Evolutionary conservation across 2,888 invertebrate species (phyloP).

Genomic region (Lymantria dispar): DNA sequence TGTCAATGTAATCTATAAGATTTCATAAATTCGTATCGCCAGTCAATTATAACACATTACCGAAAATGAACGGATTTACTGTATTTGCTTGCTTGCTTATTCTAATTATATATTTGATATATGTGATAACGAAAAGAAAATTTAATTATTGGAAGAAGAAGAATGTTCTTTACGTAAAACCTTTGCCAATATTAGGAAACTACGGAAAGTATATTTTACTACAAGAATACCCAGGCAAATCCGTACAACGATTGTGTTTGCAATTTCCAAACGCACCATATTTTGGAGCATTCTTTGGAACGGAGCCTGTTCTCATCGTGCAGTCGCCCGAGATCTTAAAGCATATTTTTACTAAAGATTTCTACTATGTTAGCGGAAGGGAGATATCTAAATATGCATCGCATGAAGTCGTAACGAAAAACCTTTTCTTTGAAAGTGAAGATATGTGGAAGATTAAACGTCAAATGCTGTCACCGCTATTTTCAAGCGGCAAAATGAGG

Average conservation of each 20-base stretch:
- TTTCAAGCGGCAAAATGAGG: slow-evolving; percentile 56
- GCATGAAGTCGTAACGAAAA: slow-evolving; percentile 40
- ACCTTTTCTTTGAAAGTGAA: slow-evolving; percentile 47
- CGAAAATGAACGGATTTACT: slow-evolving; percentile 15
- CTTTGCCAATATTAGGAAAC: slow-evolving; percentile 47
- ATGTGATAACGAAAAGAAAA: slow-evolving; percentile 18
- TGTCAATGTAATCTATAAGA: neutral
- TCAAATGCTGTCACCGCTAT: slow-evolving; percentile 54
- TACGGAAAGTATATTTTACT: slow-evolving; percentile 42
- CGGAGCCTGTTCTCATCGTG: slow-evolving; percentile 50
- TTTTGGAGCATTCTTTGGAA: slow-evolving; percentile 54
- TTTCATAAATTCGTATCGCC: neutral
- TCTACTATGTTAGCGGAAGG: slow-evolving; percentile 50
- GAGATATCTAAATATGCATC: slow-evolving; percentile 41
- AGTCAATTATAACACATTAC: neutral
- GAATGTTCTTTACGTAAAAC: slow-evolving; percentile 40
- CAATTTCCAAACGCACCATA: slow-evolving; percentile 43
- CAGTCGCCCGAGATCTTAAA: slow-evolving; percentile 50
- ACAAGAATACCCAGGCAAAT: slow-evolving; percentile 27
- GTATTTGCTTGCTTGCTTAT: slow-evolving; percentile 8
- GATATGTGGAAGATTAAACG: slow-evolving; percentile 55
- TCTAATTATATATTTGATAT: slow-evolving; percentile 14
- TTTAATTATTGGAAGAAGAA: slow-evolving; percentile 46
- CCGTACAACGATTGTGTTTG: slow-evolving; percentile 39
- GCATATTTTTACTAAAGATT: slow-evolving; percentile 46